phyloP scores from a whole-genome alignment of 2,888 invertebrate species.

The Sussaba pulchella region DNA sequence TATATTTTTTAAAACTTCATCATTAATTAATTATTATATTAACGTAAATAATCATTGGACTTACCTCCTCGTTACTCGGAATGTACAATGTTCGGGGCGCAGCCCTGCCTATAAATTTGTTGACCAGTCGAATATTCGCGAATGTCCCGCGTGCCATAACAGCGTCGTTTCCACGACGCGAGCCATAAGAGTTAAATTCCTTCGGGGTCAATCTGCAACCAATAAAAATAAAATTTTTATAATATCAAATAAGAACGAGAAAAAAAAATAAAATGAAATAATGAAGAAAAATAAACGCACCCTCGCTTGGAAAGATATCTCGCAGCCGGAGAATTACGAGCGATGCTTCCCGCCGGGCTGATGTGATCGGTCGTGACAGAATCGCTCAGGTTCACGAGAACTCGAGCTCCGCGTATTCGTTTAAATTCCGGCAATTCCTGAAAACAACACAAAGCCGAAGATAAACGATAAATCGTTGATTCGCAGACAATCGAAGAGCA shows the following conservation, averaged over 20 bases:
- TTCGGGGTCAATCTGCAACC: conserved; percentile 91
- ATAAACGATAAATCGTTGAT: neutral
- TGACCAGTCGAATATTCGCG: conserved; percentile 98
- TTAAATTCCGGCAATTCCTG: conserved; percentile 87
- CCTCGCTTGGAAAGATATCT: conserved; percentile 90
- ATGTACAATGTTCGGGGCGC: conserved; percentile 95
- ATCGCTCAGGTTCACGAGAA: conserved; percentile 95
- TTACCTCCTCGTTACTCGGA: conserved; percentile 93
- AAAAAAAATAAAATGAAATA: conserved; percentile 52
- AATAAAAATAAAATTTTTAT: conserved; percentile 86
- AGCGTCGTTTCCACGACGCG: conserved; percentile 98
- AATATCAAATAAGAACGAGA: conserved; percentile 80
- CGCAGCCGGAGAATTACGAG: conserved; percentile 96
- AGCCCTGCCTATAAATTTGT: conserved; percentile 92
- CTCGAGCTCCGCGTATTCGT: conserved; percentile 90
- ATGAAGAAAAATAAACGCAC: conserved; percentile 83
- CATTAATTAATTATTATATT: no score
- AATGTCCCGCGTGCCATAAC: conserved; percentile 99
- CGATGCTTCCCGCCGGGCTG: conserved; percentile 98
- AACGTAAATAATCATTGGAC: no score
- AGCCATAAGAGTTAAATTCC: conserved; percentile 99
- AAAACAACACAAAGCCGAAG: conserved; percentile 24
- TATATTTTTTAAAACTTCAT: no score
- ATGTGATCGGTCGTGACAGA: conserved; percentile 99
- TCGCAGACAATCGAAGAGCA: neutral